These are phyloP conservation scores for Nezara viridula DNA, from an alignment of 2,888 invertebrate genomes.

Conservation along the genomic window DNA sequence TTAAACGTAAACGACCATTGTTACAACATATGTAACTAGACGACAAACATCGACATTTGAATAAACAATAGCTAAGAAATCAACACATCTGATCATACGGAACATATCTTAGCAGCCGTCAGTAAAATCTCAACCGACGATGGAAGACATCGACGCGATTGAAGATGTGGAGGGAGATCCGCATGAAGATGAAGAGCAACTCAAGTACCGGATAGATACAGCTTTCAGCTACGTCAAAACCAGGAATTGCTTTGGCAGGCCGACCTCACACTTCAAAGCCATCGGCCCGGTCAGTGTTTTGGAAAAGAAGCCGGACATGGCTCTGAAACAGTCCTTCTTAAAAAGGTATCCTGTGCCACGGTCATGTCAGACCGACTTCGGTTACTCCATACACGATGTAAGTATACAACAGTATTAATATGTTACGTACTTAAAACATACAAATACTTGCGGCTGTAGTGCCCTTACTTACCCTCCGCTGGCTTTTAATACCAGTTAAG, in stretches of 20 bases:
- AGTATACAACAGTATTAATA: too few relatives aligned
- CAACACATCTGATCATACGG: neutral
- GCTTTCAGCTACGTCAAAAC: slow-evolving; percentile 29
- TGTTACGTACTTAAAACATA: too few relatives aligned
- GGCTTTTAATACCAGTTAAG: too few relatives aligned
- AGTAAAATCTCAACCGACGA: neutral
- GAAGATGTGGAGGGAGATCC: slow-evolving; percentile 45
- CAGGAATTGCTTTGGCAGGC: slow-evolving; percentile 59
- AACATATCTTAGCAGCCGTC: neutral
- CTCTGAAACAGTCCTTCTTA: neutral
- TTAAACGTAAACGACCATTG: neutral
- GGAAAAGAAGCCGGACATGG: slow-evolving; percentile 50
- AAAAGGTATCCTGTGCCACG: slow-evolving; percentile 35
- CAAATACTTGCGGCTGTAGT: too few relatives aligned
- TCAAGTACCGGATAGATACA: slow-evolving; percentile 52
- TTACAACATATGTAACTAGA: neutral
- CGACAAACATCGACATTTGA: neutral
- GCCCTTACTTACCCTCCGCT: too few relatives aligned
- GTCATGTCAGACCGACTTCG: slow-evolving; percentile 45
- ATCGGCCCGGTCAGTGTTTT: slow-evolving; percentile 31
- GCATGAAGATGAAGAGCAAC: slow-evolving; percentile 54
- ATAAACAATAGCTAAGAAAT: neutral
- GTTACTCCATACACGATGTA: slow-evolving; percentile 55
- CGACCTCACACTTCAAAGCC: slow-evolving; percentile 30
- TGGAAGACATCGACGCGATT: neutral